Percentiles rank a stretch among this genome's conserved stretches.
Conservation (phyloP, 2,797 vertebrate genomes). For the Arctocebus calabarensis region DNA sequence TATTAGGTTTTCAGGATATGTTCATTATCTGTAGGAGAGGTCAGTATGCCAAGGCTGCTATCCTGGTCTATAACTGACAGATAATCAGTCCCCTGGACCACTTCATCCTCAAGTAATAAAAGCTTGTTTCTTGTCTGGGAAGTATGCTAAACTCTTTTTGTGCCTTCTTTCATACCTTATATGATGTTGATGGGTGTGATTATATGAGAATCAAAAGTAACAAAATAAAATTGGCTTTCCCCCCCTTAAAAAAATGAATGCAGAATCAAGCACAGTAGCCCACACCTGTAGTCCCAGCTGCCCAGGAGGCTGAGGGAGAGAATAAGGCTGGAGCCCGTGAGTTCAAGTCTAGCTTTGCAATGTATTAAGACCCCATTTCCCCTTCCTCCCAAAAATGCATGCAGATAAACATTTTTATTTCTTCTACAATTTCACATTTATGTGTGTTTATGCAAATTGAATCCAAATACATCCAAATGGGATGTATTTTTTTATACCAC, state of each 20-base stretch:
- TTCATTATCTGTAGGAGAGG: not conserved
- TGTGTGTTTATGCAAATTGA: not conserved
- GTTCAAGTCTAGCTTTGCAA: not conserved
- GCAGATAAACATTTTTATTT: constrained; percentile 34
- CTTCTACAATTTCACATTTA: not conserved
- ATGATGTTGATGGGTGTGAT: not conserved
- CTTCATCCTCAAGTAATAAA: not conserved
- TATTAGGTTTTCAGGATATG: not conserved
- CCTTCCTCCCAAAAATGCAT: not conserved
- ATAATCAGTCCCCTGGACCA: not conserved
- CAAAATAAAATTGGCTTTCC: not conserved
- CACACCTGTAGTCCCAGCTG: not conserved
- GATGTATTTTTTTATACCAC: not conserved
- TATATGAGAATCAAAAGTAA: not conserved
- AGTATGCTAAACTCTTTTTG: not conserved
- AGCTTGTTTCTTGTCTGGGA: not conserved
- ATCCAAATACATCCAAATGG: not conserved
- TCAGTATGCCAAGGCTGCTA: not conserved
- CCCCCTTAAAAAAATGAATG: not conserved
- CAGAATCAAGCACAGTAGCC: not conserved
- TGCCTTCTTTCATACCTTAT: not conserved
- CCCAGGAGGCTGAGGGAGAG: not conserved
- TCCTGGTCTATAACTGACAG: not conserved
- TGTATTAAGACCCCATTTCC: not conserved
- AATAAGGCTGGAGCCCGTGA: not conserved